A percentile compares a stretch with the other conserved stretches of the same genome.
phyloP scores from a whole-genome alignment of 2,113 vertebrate genomes.

The Bufo gargarizans region DNA sequence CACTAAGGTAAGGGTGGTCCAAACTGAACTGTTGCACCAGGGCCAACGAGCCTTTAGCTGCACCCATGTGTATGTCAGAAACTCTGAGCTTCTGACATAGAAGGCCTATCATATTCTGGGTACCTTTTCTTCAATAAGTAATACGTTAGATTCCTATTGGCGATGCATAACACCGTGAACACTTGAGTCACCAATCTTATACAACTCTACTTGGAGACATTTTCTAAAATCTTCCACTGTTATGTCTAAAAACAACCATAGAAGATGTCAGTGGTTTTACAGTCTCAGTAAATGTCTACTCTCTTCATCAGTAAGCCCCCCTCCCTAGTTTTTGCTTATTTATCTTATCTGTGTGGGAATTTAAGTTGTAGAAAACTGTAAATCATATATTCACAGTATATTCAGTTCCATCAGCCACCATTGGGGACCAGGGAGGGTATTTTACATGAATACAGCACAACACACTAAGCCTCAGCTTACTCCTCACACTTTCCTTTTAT shows the following conservation, averaged over 20 bases:
- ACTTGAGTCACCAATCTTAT: not conserved
- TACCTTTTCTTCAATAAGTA: not conserved
- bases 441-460: not conserved
- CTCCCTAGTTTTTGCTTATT: not conserved
- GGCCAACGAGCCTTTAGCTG: too few species aligned
- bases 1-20: too few species aligned
- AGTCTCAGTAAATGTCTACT: not conserved
- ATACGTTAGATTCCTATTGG: not conserved
- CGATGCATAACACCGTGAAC: not conserved
- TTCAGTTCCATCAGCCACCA: not conserved
- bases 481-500: not conserved
- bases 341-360: not conserved
- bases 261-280: not conserved
- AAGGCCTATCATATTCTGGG: not conserved
- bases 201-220: not conserved
- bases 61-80: not conserved
- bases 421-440: not conserved
- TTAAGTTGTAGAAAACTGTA: not conserved
- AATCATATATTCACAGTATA: not conserved
- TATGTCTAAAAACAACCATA: not conserved
- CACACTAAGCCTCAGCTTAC: not conserved
- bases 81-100: not conserved
- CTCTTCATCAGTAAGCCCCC: not conserved
- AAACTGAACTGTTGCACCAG: too few species aligned
- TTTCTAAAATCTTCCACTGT: conserved; percentile 10